Percentiles rank a stretch among this genome's conserved stretches.
Conservation (phyloP, 2,888 invertebrate genomes). For the Sarcophaga caerulescens region DNA sequence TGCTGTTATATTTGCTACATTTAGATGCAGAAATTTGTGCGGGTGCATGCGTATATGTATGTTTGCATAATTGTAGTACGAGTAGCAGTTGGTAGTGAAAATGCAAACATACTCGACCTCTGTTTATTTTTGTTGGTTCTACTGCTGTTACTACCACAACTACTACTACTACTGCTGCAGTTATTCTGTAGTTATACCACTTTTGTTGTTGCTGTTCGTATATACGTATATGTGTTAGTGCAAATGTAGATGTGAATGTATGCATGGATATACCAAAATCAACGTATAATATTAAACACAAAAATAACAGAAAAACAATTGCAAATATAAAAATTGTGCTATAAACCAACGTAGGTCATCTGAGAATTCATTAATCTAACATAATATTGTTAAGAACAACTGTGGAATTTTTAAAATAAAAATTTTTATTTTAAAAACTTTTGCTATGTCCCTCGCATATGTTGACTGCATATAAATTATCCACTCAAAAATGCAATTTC, state of each 20-base stretch:
- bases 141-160: slow-evolving; percentile 26
- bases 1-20: slow-evolving; percentile 6
- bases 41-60: background rate
- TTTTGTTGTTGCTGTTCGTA: slow-evolving; percentile 13
- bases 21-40: background rate
- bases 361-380: background rate
- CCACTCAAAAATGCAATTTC: slow-evolving; percentile 76
- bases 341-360: background rate
- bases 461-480: slow-evolving; percentile 75
- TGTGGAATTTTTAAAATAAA: background rate
- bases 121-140: slow-evolving; percentile 51
- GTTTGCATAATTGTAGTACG: background rate
- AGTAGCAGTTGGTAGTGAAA: slow-evolving; percentile 12
- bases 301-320: background rate
- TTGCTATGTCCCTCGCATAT: background rate
- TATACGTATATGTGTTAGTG: background rate
- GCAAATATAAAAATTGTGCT: background rate
- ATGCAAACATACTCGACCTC: slow-evolving; percentile 60
- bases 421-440: background rate
- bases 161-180: background rate
- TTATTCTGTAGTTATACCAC: background rate
- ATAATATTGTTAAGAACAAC: too few species aligned
- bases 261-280: background rate
- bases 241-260: too few species aligned
- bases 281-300: background rate